Evolutionary conservation across 2,797 vertebrate species (phyloP).

Genomic region (Platalea minor): DNA sequence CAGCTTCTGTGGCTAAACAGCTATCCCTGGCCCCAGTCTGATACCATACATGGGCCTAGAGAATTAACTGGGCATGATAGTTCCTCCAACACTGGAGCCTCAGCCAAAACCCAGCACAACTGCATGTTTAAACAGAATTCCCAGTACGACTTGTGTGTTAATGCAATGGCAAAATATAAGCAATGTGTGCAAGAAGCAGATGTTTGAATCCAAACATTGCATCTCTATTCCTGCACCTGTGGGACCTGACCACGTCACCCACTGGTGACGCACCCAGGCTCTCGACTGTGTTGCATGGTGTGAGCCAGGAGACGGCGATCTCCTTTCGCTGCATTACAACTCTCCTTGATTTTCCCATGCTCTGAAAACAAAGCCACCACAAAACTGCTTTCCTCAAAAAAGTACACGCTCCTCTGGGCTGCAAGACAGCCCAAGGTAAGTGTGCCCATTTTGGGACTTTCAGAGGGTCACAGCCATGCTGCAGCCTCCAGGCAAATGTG

Average conservation of each 20-base stretch:
- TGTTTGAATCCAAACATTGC: background rate
- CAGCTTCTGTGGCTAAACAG: background rate
- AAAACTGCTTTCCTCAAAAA: background rate
- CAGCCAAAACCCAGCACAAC: background rate
- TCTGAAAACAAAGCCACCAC: background rate
- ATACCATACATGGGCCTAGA: background rate
- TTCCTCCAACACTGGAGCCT: background rate
- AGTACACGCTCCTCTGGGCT: background rate
- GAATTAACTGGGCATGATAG: background rate
- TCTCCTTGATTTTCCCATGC: no score
- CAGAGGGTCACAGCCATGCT: background rate
- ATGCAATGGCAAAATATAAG: rapidly evolving
- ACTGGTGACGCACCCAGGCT: background rate
- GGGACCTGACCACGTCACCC: background rate
- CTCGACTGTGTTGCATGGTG: rapidly evolving
- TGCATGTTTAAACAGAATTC: background rate
- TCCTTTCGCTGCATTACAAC: background rate
- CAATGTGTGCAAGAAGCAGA: background rate
- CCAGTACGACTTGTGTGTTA: background rate
- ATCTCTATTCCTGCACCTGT: rapidly evolving
- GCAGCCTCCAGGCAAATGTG: background rate
- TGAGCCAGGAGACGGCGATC: background rate
- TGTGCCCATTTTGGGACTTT: background rate
- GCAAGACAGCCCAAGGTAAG: background rate
- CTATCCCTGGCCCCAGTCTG: background rate